Evolutionary conservation across 2,888 invertebrate genomes (phyloP).

Genomic region (Xylota segnis): DNA sequence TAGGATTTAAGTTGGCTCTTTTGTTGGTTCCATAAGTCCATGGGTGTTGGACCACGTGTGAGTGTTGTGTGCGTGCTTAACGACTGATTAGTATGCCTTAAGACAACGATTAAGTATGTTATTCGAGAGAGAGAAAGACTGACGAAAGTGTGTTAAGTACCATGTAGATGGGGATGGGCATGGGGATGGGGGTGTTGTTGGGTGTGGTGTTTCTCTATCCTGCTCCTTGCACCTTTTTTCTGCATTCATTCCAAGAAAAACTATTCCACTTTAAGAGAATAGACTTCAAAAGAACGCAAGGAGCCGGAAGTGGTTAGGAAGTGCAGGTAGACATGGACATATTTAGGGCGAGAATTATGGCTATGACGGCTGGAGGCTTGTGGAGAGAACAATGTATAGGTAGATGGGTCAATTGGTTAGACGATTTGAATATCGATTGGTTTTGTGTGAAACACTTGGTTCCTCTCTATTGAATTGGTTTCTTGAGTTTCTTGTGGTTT

Average conservation of each 20-base stretch:
- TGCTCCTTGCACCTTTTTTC: too few species aligned
- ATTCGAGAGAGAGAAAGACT: constrained; percentile 54
- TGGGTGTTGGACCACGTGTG: neutral
- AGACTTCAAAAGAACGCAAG: constrained; percentile 30
- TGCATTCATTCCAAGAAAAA: neutral
- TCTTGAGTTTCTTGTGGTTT: constrained; percentile 52
- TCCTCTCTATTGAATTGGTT: constrained; percentile 32
- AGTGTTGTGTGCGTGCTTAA: constrained; percentile 59
- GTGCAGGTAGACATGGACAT: constrained; percentile 32
- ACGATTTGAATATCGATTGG: constrained; percentile 68
- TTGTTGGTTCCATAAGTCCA: constrained; percentile 51
- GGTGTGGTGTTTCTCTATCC: too few species aligned
- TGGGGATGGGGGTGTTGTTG: neutral
- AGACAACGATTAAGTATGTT: constrained; percentile 58
- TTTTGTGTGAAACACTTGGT: constrained; percentile 51
- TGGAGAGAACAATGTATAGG: constrained; percentile 32
- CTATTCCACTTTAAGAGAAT: constrained; percentile 29
- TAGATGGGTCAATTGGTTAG: constrained; percentile 69
- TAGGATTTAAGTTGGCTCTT: constrained; percentile 41
- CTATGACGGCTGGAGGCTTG: neutral
- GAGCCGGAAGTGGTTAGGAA: neutral
- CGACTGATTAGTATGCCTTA: constrained; percentile 60
- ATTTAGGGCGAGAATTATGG: constrained; percentile 57
- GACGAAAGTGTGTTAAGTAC: constrained; percentile 65
- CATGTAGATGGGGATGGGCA: constrained; percentile 12